Conservation (phyloP, 2,797 vertebrate genomes). For the Chanos chanos region DNA sequence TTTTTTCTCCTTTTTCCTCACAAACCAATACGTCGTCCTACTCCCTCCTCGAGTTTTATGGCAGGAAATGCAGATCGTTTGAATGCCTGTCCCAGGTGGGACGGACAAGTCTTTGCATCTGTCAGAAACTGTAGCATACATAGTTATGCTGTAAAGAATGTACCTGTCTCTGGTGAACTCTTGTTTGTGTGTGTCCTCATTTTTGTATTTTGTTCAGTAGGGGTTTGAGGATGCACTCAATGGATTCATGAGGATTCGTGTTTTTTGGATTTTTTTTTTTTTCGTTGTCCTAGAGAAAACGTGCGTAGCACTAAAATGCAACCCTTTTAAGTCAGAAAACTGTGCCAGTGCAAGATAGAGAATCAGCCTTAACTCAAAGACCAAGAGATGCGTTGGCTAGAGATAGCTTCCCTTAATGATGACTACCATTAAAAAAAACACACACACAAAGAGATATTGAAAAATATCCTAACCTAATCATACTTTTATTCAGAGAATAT, state of each 20-base stretch:
- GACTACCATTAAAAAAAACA: conserved; percentile 50
- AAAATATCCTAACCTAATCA: conserved; percentile 65
- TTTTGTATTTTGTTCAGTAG: conserved; percentile 24
- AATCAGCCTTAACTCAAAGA: conserved; percentile 87
- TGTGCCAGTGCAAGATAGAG: conserved; percentile 85
- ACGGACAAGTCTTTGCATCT: background rate
- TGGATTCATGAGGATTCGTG: background rate
- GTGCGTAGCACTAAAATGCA: conserved; percentile 68
- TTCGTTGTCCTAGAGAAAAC: conserved; percentile 41
- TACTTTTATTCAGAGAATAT: conserved; percentile 60
- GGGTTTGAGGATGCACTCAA: conserved; percentile 13
- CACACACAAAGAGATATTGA: conserved; percentile 45
- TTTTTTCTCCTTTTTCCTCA: no score
- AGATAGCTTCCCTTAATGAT: conserved; percentile 52
- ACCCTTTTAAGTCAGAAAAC: conserved; percentile 72
- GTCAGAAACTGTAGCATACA: conserved; percentile 27
- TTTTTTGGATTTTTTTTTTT: conserved; percentile 14
- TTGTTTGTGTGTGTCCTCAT: conserved; percentile 46
- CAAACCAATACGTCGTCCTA: no score
- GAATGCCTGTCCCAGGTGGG: conserved; percentile 1
- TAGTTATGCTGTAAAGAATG: conserved; percentile 58
- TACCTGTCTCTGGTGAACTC: conserved; percentile 50
- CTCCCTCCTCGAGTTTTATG: background rate
- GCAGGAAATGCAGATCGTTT: background rate
- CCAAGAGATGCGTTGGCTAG: conserved; percentile 59